Conservation (phyloP, 2,888 invertebrate species). For the Cylindroiulus punctatus region DNA sequence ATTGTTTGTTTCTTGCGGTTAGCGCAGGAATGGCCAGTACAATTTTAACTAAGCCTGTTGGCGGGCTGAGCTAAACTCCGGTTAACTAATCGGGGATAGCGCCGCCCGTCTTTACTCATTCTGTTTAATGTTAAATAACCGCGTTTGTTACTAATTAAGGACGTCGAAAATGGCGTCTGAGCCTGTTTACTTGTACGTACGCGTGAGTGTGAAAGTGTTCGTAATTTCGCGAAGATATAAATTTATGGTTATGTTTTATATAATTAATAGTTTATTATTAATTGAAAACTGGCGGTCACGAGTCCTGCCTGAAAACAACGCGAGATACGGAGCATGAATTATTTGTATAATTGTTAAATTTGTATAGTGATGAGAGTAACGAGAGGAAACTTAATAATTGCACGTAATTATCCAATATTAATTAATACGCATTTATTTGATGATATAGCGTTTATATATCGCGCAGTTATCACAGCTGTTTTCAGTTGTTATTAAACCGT, state of each 20-base stretch:
- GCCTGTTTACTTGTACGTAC: neutral
- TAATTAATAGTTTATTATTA: slow-evolving; percentile 27
- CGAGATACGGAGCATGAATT: neutral
- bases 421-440: slow-evolving; percentile 16
- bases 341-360: slow-evolving; percentile 32
- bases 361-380: neutral
- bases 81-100: neutral
- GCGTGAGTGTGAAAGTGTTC: neutral
- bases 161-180: neutral
- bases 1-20: slow-evolving; percentile 1
- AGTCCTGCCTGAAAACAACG: neutral
- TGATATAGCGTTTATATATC: slow-evolving; percentile 14
- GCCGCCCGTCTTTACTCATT: neutral
- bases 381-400: slow-evolving; percentile 17
- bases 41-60: neutral
- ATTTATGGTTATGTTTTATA: slow-evolving; percentile 32
- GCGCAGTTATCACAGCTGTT: slow-evolving; percentile 20
- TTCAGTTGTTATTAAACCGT: slow-evolving; percentile 20
- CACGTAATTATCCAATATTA: slow-evolving; percentile 10
- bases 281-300: neutral
- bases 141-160: neutral
- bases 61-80: neutral
- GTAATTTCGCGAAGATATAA: slow-evolving; percentile 2
- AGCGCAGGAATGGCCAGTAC: neutral
- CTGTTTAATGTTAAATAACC: slow-evolving; percentile 13